Percentiles rank a stretch among this genome's conserved stretches.
Evolutionary conservation across 2,888 invertebrate species (phyloP).

Genomic region (Brenthis hecate): DNA sequence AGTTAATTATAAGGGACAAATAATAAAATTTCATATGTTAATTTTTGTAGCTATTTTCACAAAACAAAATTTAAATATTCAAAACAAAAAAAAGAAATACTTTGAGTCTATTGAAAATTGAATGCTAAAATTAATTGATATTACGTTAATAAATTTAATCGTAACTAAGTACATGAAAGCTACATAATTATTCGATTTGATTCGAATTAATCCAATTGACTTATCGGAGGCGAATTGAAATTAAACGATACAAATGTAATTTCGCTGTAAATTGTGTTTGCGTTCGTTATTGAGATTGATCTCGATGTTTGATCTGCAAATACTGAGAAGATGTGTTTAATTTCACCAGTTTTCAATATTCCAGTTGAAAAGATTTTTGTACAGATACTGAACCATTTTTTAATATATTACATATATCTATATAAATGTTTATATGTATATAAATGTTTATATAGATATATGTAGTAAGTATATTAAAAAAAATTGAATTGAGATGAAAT

Average conservation of each 20-base stretch:
- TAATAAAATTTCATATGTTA: neutral
- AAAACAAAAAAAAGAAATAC: slow-evolving; percentile 39
- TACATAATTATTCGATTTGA: slow-evolving; percentile 57
- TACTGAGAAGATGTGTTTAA: slow-evolving; percentile 24
- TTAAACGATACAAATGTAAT: slow-evolving; percentile 65
- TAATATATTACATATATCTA: neutral
- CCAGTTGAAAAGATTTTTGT: neutral
- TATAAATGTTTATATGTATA: too few relatives aligned
- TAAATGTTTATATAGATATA: too few relatives aligned
- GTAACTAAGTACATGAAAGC: slow-evolving; percentile 46
- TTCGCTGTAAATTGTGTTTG: slow-evolving; percentile 64
- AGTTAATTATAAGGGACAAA: neutral
- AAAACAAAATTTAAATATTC: neutral
- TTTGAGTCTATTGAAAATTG: slow-evolving; percentile 3
- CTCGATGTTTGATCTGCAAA: slow-evolving; percentile 47
- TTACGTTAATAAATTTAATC: slow-evolving; percentile 39
- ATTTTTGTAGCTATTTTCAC: neutral
- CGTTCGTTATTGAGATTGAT: slow-evolving; percentile 51
- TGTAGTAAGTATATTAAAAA: too few relatives aligned
- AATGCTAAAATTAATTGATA: slow-evolving; percentile 18
- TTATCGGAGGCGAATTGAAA: slow-evolving; percentile 56
- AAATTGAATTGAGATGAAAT: too few relatives aligned
- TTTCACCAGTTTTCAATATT: slow-evolving; percentile 23
- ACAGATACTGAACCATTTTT: neutral
- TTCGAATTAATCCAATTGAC: slow-evolving; percentile 59